A percentile compares a stretch with the other conserved stretches of the same genome.
phyloP scores from a whole-genome alignment of 2,113 vertebrate species.

The Drymodes brunneopygia region DNA sequence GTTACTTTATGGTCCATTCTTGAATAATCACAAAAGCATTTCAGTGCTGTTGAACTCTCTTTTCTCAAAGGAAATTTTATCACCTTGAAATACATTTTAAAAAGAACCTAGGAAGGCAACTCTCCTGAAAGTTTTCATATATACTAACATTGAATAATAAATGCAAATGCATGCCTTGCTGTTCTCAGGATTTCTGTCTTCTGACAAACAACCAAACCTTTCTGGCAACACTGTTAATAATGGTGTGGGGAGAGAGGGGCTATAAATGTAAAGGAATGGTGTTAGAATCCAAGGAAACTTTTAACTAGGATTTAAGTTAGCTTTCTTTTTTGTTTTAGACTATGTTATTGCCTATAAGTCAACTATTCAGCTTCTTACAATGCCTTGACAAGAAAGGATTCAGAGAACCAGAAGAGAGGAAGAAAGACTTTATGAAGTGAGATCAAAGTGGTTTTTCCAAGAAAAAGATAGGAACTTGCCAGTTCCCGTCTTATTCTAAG shows the following conservation, averaged over 20 bases:
- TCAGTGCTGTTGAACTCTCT: neutral
- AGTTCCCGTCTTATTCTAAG: neutral
- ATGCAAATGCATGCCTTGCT: neutral
- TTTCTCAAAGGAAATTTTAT: neutral
- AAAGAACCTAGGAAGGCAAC: neutral
- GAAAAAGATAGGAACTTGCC: neutral
- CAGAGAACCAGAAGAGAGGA: neutral
- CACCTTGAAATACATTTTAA: neutral
- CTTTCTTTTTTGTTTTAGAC: neutral
- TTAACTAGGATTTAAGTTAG: neutral
- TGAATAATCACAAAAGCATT: neutral
- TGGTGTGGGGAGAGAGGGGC: fast-evolving
- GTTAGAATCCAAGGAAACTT: neutral
- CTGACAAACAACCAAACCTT: neutral
- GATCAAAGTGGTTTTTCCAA: neutral
- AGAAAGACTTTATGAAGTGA: neutral
- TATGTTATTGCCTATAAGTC: neutral
- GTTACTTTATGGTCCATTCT: neutral
- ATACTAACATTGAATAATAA: neutral
- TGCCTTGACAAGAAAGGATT: neutral
- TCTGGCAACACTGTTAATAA: neutral
- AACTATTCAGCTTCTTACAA: neutral
- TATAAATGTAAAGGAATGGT: neutral
- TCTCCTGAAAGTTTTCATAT: neutral
- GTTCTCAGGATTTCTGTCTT: neutral